phyloP scores from a whole-genome alignment of 2,797 vertebrate species.

The Zalophus californianus region DNA sequence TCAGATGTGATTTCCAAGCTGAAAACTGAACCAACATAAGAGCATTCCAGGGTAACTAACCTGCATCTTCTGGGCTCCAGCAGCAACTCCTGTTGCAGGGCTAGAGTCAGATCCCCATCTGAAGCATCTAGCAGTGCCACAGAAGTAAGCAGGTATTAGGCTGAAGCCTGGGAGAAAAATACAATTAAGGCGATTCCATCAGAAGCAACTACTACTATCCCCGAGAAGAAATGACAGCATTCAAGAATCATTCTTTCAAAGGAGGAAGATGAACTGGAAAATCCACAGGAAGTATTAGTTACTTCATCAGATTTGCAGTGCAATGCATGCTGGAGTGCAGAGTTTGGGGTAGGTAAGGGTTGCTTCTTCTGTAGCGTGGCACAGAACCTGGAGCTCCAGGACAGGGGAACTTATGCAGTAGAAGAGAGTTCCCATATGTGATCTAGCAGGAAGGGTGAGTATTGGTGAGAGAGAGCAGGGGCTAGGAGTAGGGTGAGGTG shows the following conservation, averaged over 20 bases:
- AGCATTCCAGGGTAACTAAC: background rate
- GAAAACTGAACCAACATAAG: background rate
- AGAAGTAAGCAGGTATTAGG: background rate
- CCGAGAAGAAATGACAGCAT: background rate
- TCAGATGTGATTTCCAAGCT: constrained; percentile 40
- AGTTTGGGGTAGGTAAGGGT: background rate
- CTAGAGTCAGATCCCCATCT: background rate
- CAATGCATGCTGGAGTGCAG: background rate
- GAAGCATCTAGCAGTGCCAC: background rate
- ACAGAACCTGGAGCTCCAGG: background rate
- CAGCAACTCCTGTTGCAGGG: background rate
- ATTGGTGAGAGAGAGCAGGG: background rate
- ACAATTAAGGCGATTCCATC: background rate
- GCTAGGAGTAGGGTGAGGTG: background rate
- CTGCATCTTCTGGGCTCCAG: background rate
- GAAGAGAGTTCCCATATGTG: background rate
- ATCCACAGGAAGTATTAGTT: background rate
- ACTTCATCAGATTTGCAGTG: background rate
- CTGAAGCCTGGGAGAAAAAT: background rate
- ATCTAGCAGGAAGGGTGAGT: background rate
- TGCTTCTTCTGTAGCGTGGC: background rate
- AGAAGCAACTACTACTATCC: background rate
- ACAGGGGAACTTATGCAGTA: background rate
- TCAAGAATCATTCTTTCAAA: background rate
- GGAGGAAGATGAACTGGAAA: background rate